Base-by-base conservation (phyloP, 2,113 vertebrate species). In the Perognathus longimembris region DNA sequence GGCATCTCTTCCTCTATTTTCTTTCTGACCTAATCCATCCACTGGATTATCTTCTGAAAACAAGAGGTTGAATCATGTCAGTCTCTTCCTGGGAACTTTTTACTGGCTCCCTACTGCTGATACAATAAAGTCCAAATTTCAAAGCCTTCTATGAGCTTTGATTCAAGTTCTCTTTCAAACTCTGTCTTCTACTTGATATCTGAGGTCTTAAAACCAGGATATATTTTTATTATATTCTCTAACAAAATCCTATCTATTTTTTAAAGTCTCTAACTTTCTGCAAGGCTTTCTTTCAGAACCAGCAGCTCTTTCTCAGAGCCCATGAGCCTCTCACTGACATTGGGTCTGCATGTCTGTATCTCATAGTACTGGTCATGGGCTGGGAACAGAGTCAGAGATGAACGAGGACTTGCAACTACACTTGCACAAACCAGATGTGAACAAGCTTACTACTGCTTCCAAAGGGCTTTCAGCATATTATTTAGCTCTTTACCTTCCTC, bases 171-270 rank as follows among this genome's bases (percentile, higher is more conserved):
- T 18, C 54, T 66, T 87, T 67, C 67, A 54, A 86, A 69, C 3
- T 12, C 75, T 76, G 76, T 66, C 71, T 94, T 89, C 74, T 80
- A n/a, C 18, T 92, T 67, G 42, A 61, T 57, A 93, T 80, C 54
- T 50, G 26, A 89, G 85, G 54, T 14, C 45, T 61, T 42, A 69
- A 90, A 78, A 84, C 7, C 74, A 38, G n/a, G 28, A 76, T 75
- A 81, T 54, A 14, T 77, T 40, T 81, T 88, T 38, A 86, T 6
- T 3, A 12, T 38, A 78, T 57, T 90, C 50, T 77, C 40, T 77
- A 81, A 82, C n/a, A 92, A 95, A 95, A 70, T 54, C 9, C 14
- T 85, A 57, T 66, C 40, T 85, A 30, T 38, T 63, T 70, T 84
- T 80, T 26, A 74, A 67, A 59, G 34, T 3, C 6, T 21, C 9